Conservation (phyloP, 2,113 vertebrate genomes). For the Onychostoma macrolepis region DNA sequence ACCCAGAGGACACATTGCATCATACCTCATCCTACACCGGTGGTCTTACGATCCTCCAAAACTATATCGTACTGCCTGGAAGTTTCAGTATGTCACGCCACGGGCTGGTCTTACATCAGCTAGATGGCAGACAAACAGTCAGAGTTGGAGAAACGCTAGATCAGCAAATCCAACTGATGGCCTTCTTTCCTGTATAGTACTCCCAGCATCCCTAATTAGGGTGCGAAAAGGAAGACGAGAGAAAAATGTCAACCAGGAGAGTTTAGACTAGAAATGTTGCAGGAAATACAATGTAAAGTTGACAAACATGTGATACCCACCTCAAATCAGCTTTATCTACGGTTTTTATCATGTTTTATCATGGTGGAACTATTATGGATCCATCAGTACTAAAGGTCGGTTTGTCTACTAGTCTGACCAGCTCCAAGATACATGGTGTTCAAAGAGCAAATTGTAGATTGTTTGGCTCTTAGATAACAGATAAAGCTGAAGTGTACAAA, state of each 20-base stretch:
- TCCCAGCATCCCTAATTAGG: constrained; percentile 26
- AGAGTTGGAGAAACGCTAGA: neutral
- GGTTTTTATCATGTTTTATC: neutral
- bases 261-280: neutral
- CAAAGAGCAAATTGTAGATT: constrained; percentile 3
- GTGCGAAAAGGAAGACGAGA: neutral
- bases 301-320: neutral
- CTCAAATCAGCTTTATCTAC: constrained; percentile 11
- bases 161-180: constrained; percentile 37
- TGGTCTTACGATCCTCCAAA: constrained; percentile 3
- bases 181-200: neutral
- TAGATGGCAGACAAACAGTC: constrained; percentile 42
- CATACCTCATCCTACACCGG: constrained; percentile 8
- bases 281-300: neutral
- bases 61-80: neutral
- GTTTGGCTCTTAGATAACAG: neutral
- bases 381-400: constrained; percentile 14
- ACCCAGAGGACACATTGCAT: constrained; percentile 30
- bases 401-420: neutral
- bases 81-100: constrained; percentile 45
- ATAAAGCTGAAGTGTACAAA: neutral
- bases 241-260: neutral
- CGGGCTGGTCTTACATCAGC: constrained; percentile 56
- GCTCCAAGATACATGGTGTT: neutral
- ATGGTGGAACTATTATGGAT: neutral